Evolutionary conservation across 2,113 vertebrate species (phyloP), one percentile per base, ranked within the genome.

Genomic region (Aldabrachelys gigantea): DNA sequence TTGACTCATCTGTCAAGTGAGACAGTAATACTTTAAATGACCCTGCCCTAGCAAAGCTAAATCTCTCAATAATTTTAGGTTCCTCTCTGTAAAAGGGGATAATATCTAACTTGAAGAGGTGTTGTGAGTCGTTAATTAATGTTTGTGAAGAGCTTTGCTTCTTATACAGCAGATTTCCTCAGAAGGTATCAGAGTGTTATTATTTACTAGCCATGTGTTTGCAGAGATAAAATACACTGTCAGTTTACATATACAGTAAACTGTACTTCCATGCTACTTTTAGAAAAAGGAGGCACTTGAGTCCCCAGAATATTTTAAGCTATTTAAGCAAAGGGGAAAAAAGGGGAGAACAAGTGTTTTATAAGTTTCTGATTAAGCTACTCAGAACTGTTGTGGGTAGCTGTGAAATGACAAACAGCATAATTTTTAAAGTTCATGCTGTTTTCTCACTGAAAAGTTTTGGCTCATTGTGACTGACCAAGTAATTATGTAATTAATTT

Each of bases 61-160:
- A 88, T 88, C 76, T 47, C 82, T 57, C 13, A 27, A 50, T 44
- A 72, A 25, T 29, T 22, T 80, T 35, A 76, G 62, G 47, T 47
- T 22, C 50, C 12, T 35, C 29, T 88, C 76, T 82, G 47, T 53
- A 41, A 94, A 59, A 69, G 84, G 78, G 85, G 76, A 80, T 72
- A 81, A 83, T 80, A 88, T 52, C 24, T 79, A 91, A 49, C 31
- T 59, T 82, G 84, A 75, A 80, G 78, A 44, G 78, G 59, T 91
- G 82, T 65, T 84, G 91, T 85, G 75, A 84, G 88, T 86, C 53
- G 62, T 91, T 94, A 91, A 91, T 91, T 94, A 94, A 78, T 9
- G 54, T 81, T 53, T 81, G 59, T 88, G 56, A 88, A 88, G 81
- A 88, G 65, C 54, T 85, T 91, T 78, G 41, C 75, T 69, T 57